A percentile compares a stretch with the other conserved stretches of the same genome.
phyloP scores from a whole-genome alignment of 2,888 invertebrate species.

The Ectemnius lituratus region DNA sequence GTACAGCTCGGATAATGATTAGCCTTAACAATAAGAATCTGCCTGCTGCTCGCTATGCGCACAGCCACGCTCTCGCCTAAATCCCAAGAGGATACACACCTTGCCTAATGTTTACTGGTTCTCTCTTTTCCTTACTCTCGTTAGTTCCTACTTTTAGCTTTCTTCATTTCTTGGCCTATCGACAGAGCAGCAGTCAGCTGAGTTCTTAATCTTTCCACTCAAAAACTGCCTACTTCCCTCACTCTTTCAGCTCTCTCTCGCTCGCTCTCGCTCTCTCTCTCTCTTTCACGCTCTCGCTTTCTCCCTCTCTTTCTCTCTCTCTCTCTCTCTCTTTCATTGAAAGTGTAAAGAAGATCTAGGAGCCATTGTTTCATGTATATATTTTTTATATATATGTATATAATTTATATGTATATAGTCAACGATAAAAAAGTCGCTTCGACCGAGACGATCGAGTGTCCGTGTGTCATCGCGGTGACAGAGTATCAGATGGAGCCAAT shows the following conservation, averaged over 20 bases:
- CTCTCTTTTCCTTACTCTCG: background rate
- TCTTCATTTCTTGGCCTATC: background rate
- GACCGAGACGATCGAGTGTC: conserved; percentile 36
- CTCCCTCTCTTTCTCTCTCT: background rate
- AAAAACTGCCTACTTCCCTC: conserved; percentile 29
- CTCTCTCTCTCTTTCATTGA: conserved; percentile 20
- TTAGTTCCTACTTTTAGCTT: background rate
- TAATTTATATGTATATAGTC: conserved; percentile 46
- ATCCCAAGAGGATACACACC: conserved; percentile 28
- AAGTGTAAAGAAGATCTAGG: conserved; percentile 50
- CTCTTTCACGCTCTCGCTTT: conserved; percentile 5
- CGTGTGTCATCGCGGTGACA: conserved; percentile 25
- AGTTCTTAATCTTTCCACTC: background rate
- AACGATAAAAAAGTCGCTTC: conserved; percentile 47
- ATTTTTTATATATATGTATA: conserved; percentile 28
- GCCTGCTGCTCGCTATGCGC: conserved; percentile 42
- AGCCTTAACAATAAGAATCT: conserved; percentile 37
- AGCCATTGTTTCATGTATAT: conserved; percentile 47
- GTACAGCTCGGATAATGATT: conserved; percentile 36
- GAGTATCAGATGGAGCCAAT: background rate
- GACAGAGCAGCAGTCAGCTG: too few species aligned
- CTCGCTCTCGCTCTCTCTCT: background rate
- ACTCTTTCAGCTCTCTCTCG: conserved; percentile 7
- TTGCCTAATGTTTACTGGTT: background rate
- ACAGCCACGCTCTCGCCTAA: conserved; percentile 58